Percentiles rank a stretch among this genome's conserved stretches.
These are phyloP conservation scores for Orthonychiurus folsomi DNA, from an alignment of 2,888 invertebrate species.

Conservation along the genomic window DNA sequence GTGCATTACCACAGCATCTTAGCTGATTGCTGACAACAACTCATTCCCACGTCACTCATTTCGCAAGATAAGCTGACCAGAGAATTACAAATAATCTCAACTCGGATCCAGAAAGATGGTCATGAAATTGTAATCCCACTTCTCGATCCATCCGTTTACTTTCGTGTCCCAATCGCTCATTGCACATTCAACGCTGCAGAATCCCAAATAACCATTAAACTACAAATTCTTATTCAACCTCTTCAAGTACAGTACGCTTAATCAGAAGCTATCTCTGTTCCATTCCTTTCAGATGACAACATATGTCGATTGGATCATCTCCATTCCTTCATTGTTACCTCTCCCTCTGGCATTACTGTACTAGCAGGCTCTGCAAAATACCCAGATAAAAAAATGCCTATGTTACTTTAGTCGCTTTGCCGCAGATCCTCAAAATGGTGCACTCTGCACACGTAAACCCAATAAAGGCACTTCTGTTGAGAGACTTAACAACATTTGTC, in stretches of 20 bases:
- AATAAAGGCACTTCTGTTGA: conserved; percentile 3
- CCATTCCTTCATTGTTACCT: not conserved
- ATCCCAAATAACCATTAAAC: not conserved
- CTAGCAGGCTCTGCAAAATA: not conserved
- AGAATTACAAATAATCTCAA: not conserved
- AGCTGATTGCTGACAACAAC: not conserved
- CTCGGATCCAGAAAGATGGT: not conserved
- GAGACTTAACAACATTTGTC: not conserved
- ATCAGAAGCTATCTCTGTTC: not conserved
- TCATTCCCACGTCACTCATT: not conserved
- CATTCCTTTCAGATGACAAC: not conserved
- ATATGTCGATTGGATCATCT: conserved; percentile 3
- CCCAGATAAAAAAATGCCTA: not conserved
- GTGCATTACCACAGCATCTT: not conserved
- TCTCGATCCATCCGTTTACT: not conserved
- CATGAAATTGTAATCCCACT: not conserved
- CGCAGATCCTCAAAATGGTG: not conserved
- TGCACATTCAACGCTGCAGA: not conserved
- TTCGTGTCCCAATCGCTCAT: not conserved
- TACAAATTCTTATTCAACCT: not conserved
- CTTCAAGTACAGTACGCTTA: not conserved
- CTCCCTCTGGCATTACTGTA: not conserved
- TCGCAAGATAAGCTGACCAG: not conserved
- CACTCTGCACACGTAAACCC: not conserved
- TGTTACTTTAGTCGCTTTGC: conserved; percentile 1